Evolutionary conservation across 1,140 invertebrate genomes (phyloP).

Genomic region (Macrotrachela quadricornifera): DNA sequence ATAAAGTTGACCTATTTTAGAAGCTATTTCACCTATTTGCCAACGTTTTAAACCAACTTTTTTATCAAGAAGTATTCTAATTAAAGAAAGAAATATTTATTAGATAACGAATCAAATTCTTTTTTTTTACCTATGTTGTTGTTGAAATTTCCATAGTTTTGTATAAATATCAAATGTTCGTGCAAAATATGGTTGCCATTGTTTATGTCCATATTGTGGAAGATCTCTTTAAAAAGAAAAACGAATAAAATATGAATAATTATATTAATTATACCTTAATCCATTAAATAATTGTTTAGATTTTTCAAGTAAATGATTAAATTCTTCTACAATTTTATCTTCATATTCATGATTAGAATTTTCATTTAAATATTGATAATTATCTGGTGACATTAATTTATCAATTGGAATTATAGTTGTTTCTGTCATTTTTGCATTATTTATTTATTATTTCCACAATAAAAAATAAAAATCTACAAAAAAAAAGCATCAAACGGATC

Average conservation of each 20-base stretch:
- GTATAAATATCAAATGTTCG: conserved; percentile 93
- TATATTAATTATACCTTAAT: not conserved
- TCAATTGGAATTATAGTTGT: no score
- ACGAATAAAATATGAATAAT: not conserved
- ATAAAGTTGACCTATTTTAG: conserved; percentile 92
- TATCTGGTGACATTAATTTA: no score
- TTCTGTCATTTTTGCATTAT: no score
- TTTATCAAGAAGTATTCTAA: conserved; percentile 45
- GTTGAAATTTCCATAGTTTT: conserved; percentile 93
- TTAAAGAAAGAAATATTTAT: no score
- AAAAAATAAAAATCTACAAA: no score
- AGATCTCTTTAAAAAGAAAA: conserved; percentile 44
- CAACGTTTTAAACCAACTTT: conserved; percentile 87
- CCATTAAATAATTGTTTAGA: conserved; percentile 7
- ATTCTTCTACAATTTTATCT: conserved; percentile 5
- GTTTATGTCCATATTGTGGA: conserved; percentile 85
- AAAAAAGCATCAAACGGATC: no score
- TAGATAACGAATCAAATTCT: no score
- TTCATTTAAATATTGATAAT: no score
- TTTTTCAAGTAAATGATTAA: conserved; percentile 5
- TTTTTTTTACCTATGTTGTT: conserved; percentile 57
- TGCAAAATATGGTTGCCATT: conserved; percentile 92
- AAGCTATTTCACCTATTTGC: conserved; percentile 96
- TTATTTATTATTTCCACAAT: no score
- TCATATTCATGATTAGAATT: not conserved